These are phyloP conservation scores for Drosophila maculinotata DNA, from an alignment of 2,888 invertebrate species.

Conservation along the genomic window DNA sequence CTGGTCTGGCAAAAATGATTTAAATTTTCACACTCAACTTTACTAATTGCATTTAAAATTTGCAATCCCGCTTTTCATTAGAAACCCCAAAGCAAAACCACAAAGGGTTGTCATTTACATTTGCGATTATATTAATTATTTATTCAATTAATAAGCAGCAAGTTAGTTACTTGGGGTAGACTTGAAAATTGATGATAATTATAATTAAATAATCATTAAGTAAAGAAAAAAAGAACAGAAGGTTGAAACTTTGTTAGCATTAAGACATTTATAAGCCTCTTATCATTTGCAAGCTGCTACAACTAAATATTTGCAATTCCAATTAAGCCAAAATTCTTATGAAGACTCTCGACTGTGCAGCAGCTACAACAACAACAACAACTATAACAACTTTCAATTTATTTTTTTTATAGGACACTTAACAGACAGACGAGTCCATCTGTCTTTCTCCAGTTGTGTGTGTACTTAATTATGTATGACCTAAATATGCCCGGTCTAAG, in stretches of 20 bases:
- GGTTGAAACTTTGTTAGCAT: too few relatives aligned
- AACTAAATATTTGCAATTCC: neutral
- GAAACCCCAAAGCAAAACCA: neutral
- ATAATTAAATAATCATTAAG: neutral
- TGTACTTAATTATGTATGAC: slow-evolving; percentile 36
- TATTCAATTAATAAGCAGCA: neutral
- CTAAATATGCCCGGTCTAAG: slow-evolving; percentile 35
- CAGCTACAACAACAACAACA: too few relatives aligned
- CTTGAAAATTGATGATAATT: neutral
- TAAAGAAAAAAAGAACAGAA: too few relatives aligned
- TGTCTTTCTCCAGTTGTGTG: slow-evolving; percentile 3
- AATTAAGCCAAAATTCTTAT: slow-evolving; percentile 11
- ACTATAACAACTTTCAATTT: slow-evolving; percentile 31
- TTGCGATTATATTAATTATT: neutral
- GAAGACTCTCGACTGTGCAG: neutral
- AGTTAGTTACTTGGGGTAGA: neutral
- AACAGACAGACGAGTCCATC: slow-evolving; percentile 14
- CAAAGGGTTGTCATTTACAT: neutral
- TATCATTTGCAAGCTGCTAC: slow-evolving; percentile 4
- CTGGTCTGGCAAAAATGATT: neutral
- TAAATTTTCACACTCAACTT: neutral
- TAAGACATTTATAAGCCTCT: neutral
- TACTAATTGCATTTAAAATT: neutral
- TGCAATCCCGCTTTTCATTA: neutral
- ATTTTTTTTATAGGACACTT: neutral